Evolutionary conservation across 2,888 invertebrate species (phyloP), one percentile per base, ranked within the genome.

Genomic region (Oscheius sp.): DNA sequence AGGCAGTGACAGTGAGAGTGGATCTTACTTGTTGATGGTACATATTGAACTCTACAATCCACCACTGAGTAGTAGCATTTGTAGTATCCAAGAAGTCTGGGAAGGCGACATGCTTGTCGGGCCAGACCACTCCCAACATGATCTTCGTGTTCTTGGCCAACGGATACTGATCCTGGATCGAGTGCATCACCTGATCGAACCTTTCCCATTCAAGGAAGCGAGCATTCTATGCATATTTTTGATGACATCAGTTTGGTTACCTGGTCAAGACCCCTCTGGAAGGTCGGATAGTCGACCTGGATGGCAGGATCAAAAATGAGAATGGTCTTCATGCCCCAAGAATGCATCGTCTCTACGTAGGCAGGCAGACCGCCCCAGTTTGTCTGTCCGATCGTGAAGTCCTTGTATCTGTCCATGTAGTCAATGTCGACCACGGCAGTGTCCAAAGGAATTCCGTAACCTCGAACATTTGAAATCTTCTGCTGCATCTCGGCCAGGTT

Each of bases 351-450:
- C 7, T 84, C 76, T 11, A 82, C 81, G 74, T 85, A 87, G 33
- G 79, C 78, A 1, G 79, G 70, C 57, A 87, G 82, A 32, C 77
- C 85, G 35, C 73, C 29, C 86, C 86, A 86, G 32, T 79, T 76
- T 78, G 84, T 50, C 21, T 57, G 55, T 72, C 59, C 70, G 21
- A 71, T 33, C 1, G 94, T 94, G 87, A 95, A 95, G 89, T 94
- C 94, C 89, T 94, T 94, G 76, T 92, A 92, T 65, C 92, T 91
- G 37, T 92, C 91, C 94, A 95, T 95, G 88, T 94, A 94, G 90
- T 95, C 94, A 78, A 95, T 92, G 89, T 95, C 95, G 85, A 94
- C 94, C 94, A 94, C 94, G 88, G 94, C 94, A 0, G 93, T 89
- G 79, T 90, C 90, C 81, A 89, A 94, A 2, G 90, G 90, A 68